phyloP scores from a whole-genome alignment of 2,797 vertebrate species.

The Phoxinus dragarum region DNA sequence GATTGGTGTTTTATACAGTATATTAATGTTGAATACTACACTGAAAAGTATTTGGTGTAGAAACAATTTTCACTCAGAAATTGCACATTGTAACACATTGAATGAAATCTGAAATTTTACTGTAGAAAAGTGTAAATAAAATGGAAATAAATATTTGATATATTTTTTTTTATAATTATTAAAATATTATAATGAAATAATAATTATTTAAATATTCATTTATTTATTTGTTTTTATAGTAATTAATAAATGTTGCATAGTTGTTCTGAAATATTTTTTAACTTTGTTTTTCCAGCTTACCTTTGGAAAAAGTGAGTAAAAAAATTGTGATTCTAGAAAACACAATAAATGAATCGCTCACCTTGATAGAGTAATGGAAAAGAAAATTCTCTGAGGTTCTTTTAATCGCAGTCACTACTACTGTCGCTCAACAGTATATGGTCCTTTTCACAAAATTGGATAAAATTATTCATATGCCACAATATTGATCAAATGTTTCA shows the following conservation, averaged over 20 bases:
- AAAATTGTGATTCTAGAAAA: not conserved
- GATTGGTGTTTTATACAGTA: not conserved
- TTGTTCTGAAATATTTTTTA: not conserved
- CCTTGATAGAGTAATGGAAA: not conserved
- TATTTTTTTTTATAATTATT: no score
- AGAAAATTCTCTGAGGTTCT: not conserved
- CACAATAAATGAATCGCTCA: not conserved
- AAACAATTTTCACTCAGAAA: not conserved
- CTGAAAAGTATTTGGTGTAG: not conserved
- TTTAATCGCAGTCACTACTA: not conserved
- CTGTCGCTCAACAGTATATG: not conserved
- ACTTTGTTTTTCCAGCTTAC: not conserved
- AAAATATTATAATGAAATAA: not conserved
- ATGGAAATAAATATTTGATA: no score
- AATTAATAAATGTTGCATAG: not conserved
- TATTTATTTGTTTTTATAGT: not conserved
- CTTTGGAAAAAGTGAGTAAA: not conserved
- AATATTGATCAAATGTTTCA: slow-evolving; percentile 34
- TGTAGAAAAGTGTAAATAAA: not conserved
- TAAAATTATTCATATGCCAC: slow-evolving; percentile 9
- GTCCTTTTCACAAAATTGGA: not conserved
- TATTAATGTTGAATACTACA: not conserved
- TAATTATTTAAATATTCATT: not conserved
- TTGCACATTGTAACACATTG: not conserved
- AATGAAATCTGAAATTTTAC: not conserved